Base-by-base conservation (phyloP, 2,113 vertebrate genomes). In the Arenaria interpres region DNA sequence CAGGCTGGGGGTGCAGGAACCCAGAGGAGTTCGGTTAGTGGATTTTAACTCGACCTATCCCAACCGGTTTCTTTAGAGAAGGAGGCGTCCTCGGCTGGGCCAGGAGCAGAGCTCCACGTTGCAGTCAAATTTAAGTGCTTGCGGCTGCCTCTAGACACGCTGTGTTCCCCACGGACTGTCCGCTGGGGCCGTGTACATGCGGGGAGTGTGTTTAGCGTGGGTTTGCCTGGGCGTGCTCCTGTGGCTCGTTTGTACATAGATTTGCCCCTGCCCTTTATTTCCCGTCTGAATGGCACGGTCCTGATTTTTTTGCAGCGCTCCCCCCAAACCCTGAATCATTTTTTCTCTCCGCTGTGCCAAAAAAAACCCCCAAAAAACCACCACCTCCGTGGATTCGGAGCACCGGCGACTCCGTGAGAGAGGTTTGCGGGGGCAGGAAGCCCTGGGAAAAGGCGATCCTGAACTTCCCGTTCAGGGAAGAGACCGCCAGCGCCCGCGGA, bases 401-500 rank as follows among this genome's bases (percentile, higher is more conserved):
- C 46, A 16, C 53, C 16, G n/a, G 8, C 14, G 27, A 37, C 74
- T 83, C 73, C 17, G 46, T 66, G 74, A 51, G 66, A 89, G 71
- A 74, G 69, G 30, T 86, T 74, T 51, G 33, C 64, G 28, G 68
- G 4, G 78, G 68, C 88, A 97, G 91, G 95, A 97, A 94, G 54
- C 74, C n/a, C 41, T 35, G 69, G 43, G 43, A 60, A 85, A 88
- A 89, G 57, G 84, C 80, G 80, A 95, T 95, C 90, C 97, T 93
- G 95, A 93, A 96, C 95, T 96, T 96, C 92, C 92, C 85, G 72
- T 91, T 95, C 94, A 85, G 76, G 71, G 23, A 37, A 51, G 57
- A 57, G 56, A 56, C 32, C 9, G 59, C 79, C 43, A 63, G 9
- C 12, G 33, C 45, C 64, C 54, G 72, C 46, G 67, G 37, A 89